phyloP scores from a whole-genome alignment of 2,797 vertebrate species.

The Manis crassicaudata region DNA sequence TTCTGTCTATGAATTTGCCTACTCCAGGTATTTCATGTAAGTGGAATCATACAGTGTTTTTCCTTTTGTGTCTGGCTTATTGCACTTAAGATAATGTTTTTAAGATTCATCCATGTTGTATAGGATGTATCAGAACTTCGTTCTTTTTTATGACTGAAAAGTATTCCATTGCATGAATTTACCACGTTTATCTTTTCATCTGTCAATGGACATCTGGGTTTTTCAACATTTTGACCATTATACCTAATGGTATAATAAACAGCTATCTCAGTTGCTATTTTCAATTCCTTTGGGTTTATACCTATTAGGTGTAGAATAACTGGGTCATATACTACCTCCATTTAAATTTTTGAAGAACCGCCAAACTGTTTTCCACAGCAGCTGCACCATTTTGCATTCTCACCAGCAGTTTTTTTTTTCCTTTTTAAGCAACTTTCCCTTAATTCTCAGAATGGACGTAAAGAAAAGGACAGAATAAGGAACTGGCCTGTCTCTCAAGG shows the following conservation, averaged over 20 bases:
- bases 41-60: not conserved
- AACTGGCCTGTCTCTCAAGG: not conserved
- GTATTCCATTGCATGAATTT: not conserved
- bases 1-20: slow-evolving; percentile 5
- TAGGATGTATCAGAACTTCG: not conserved
- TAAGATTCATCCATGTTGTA: not conserved
- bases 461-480: not conserved
- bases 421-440: not conserved
- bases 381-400: not conserved
- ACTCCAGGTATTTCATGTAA: not conserved
- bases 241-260: not conserved
- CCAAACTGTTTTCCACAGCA: not conserved
- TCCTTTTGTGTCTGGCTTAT: not conserved
- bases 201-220: not conserved
- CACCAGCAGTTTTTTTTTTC: not conserved
- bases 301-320: not conserved
- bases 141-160: not conserved
- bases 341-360: slow-evolving; percentile 31
- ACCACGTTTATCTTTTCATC: not conserved
- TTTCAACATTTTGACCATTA: not conserved
- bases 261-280: not conserved
- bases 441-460: not conserved
- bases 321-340: not conserved
- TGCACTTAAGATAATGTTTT: not conserved
- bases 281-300: not conserved